phyloP scores from a whole-genome alignment of 2,113 vertebrate genomes.

The Ammodytes marinus region DNA sequence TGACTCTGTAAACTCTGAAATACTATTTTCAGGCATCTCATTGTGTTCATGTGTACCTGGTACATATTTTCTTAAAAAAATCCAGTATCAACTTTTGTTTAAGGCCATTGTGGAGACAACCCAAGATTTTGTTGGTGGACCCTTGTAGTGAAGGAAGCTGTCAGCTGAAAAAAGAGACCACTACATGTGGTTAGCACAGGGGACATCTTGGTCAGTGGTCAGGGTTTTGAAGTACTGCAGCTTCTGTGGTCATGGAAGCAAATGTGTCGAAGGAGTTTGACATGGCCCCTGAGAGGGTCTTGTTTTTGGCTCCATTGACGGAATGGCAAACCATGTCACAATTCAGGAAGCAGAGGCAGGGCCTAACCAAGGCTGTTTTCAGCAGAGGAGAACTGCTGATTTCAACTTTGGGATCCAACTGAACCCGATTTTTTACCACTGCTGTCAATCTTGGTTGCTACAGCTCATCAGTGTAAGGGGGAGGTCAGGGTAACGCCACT shows the following conservation, averaged over 20 bases:
- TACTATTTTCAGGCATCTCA: not conserved
- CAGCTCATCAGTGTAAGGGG: not conserved
- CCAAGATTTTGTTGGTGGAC: not conserved
- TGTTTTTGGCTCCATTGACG: not conserved
- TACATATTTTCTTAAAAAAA: not conserved
- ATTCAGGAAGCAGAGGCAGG: not conserved
- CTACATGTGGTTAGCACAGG: not conserved
- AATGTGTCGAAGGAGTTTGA: conserved; percentile 1
- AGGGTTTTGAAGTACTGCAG: not conserved
- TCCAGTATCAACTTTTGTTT: not conserved
- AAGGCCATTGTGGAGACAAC: not conserved
- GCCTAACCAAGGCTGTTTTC: not conserved
- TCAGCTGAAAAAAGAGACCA: not conserved
- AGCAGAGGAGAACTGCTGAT: conserved; percentile 11
- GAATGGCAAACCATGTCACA: not conserved
- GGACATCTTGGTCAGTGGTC: not conserved
- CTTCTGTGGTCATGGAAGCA: not conserved
- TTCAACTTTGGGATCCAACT: not conserved
- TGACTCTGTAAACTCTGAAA: not conserved
- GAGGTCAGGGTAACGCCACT: not conserved
- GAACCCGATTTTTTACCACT: not conserved
- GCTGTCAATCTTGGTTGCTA: not conserved
- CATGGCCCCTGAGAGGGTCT: not conserved
- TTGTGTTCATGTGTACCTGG: not conserved
- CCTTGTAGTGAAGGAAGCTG: not conserved